phyloP scores from a whole-genome alignment of 2,797 vertebrate genomes.

The Sarcoramphus papa region DNA sequence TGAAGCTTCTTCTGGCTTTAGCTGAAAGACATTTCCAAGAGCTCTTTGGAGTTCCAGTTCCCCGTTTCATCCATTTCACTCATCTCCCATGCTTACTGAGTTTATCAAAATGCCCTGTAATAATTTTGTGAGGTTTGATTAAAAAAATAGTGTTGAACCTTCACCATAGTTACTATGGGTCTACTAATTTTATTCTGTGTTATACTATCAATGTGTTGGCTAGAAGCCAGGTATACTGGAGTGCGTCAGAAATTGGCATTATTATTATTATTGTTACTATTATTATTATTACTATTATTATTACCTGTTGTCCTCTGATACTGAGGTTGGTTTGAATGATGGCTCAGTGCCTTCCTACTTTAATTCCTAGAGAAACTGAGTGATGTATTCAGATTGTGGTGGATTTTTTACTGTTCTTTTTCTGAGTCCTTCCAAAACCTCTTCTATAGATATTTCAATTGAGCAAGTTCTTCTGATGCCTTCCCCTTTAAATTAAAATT shows the following conservation, averaged over 20 bases:
- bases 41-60: not conserved
- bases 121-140: not conserved
- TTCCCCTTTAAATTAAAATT: not conserved
- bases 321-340: not conserved
- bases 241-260: not conserved
- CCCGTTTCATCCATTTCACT: not conserved
- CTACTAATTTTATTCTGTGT: not conserved
- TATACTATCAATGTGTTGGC: not conserved
- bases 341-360: not conserved
- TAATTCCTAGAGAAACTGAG: not conserved
- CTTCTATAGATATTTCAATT: not conserved
- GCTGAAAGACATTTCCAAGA: not conserved
- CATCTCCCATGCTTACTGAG: not conserved
- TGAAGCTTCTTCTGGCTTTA: not conserved
- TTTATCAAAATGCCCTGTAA: not conserved
- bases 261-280: not conserved
- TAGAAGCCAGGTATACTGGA: not conserved
- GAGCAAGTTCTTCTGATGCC: not conserved
- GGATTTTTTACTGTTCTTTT: not conserved
- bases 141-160: not conserved
- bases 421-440: not conserved
- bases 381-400: not conserved
- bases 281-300: not conserved
- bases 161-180: not conserved
- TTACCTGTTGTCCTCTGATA: not conserved